These are phyloP conservation scores for Gymnobelideus leadbeateri DNA, from an alignment of 2,113 vertebrate genomes.

Conservation along the genomic window DNA sequence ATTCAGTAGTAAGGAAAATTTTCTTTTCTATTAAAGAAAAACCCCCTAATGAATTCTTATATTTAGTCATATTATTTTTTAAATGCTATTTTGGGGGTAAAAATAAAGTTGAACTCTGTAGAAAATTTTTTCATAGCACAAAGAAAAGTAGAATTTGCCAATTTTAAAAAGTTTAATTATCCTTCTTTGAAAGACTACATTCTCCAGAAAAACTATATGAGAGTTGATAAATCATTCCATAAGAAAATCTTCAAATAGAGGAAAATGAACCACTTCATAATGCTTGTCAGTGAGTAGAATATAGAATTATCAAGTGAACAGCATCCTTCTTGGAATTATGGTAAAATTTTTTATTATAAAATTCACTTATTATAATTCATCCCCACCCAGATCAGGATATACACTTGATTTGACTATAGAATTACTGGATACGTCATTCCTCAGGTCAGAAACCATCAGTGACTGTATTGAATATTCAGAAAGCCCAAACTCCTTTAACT, in stretches of 20 bases:
- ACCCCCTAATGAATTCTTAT: conserved; percentile 5
- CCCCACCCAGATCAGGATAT: neutral
- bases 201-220: neutral
- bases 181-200: conserved; percentile 32
- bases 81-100: neutral
- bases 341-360: neutral
- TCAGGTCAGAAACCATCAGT: neutral
- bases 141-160: neutral
- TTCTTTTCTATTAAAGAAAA: conserved; percentile 40
- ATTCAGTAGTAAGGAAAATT: conserved; percentile 41
- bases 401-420: no score
- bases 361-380: neutral
- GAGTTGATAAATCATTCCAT: conserved; percentile 25
- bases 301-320: neutral
- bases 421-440: neutral
- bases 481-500: neutral
- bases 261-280: neutral
- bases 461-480: neutral
- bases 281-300: neutral
- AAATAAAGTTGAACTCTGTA: conserved; percentile 2
- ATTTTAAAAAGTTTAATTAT: conserved; percentile 46
- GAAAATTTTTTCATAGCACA: neutral
- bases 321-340: neutral
- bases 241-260: conserved; percentile 35
- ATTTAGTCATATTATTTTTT: conserved; percentile 29